phyloP scores from a whole-genome alignment of 2,888 invertebrate genomes.

The Chesias legatella region DNA sequence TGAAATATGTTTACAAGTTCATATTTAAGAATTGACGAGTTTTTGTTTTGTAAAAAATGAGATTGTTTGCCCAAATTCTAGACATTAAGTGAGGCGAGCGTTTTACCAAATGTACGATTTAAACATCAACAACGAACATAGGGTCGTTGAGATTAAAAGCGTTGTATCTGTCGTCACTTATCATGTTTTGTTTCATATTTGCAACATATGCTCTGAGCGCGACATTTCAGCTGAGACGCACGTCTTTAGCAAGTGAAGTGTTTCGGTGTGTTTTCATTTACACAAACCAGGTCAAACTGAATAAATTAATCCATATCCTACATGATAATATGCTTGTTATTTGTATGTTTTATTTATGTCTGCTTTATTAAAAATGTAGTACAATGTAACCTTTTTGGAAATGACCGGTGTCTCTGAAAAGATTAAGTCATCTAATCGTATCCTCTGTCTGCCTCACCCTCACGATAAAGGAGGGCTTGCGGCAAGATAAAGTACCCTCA shows the following conservation, averaged over 20 bases:
- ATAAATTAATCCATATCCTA: too few relatives aligned
- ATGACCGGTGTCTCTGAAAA: constrained; percentile 46
- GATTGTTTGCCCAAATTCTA: too few relatives aligned
- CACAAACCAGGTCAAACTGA: too few relatives aligned
- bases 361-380: too few relatives aligned
- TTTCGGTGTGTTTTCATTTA: too few relatives aligned
- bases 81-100: too few relatives aligned
- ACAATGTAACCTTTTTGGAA: constrained; percentile 31
- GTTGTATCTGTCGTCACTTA: constrained; percentile 39
- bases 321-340: too few relatives aligned
- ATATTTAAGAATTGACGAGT: not conserved
- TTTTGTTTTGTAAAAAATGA: not conserved
- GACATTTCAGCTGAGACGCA: not conserved
- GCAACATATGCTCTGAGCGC: constrained; percentile 16
- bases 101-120: too few relatives aligned
- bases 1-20: constrained; percentile 5
- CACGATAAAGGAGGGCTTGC: constrained; percentile 56
- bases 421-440: constrained; percentile 70
- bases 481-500: constrained; percentile 69
- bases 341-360: too few relatives aligned
- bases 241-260: constrained; percentile 1
- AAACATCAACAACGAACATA: too few relatives aligned
- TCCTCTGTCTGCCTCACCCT: constrained; percentile 47
- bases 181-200: constrained; percentile 26
- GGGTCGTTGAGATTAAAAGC: constrained; percentile 20